Evolutionary conservation across 2,113 vertebrate species (phyloP).

Genomic region (Megaleporinus macrocephalus): DNA sequence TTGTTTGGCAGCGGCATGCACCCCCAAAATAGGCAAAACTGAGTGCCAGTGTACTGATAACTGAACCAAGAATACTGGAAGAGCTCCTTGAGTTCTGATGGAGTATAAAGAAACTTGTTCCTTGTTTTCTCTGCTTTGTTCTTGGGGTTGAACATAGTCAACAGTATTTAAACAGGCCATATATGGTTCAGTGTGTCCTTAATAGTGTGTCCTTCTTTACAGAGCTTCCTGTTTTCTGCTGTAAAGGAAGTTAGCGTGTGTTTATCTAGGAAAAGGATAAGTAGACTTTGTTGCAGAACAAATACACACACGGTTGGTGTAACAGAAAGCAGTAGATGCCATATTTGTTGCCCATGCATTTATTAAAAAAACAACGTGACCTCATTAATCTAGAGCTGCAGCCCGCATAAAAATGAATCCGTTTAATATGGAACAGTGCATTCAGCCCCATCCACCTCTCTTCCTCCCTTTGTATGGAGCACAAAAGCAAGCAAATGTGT

Average conservation of each 20-base stretch:
- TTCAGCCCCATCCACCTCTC: slow-evolving; percentile 51
- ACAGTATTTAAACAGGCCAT: not conserved
- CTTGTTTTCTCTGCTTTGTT: not conserved
- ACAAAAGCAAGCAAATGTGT: slow-evolving; percentile 47
- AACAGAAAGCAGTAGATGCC: not conserved
- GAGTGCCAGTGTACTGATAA: not conserved
- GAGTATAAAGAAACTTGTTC: not conserved
- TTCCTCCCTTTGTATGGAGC: slow-evolving; percentile 39
- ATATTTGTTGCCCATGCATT: not conserved
- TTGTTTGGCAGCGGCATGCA: not conserved
- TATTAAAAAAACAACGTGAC: not conserved
- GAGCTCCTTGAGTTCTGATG: no score
- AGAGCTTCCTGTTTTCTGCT: not conserved
- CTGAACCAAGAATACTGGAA: not conserved
- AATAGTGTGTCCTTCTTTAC: not conserved
- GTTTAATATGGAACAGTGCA: slow-evolving; percentile 32
- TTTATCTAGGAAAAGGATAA: slow-evolving; percentile 1
- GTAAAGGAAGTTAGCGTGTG: not conserved
- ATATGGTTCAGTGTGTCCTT: not conserved
- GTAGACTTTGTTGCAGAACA: not conserved
- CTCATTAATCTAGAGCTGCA: slow-evolving; percentile 1
- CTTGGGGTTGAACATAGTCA: not conserved
- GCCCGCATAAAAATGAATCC: slow-evolving; percentile 20
- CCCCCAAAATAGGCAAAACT: slow-evolving; percentile 46
- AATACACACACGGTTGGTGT: not conserved